These are phyloP conservation scores for Urocitellus parryii DNA, from an alignment of 2,113 vertebrate species.

Conservation along the genomic window DNA sequence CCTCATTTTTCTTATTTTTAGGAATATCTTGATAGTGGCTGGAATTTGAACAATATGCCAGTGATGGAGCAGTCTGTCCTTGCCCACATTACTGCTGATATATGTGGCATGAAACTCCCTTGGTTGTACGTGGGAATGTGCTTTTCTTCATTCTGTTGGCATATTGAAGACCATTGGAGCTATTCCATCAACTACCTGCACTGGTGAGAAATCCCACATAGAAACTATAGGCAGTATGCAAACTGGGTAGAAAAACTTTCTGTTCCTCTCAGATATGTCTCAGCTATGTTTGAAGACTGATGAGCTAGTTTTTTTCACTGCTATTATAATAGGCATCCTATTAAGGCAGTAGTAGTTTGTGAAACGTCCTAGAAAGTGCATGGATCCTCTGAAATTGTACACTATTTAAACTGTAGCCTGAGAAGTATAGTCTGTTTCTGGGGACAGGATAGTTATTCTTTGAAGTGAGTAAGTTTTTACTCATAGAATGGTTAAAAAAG, in stretches of 20 bases:
- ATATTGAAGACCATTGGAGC: constrained; percentile 99
- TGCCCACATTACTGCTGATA: constrained; percentile 97
- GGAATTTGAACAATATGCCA: constrained; percentile 99
- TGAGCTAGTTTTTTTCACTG: not conserved
- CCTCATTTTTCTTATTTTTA: constrained; percentile 80
- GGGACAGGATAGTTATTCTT: not conserved
- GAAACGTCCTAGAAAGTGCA: not conserved
- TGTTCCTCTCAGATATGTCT: not conserved
- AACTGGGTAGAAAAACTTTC: not conserved
- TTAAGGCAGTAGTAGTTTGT: not conserved
- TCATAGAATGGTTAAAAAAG: not conserved
- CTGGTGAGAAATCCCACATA: constrained; percentile 89
- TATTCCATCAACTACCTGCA: constrained; percentile 99
- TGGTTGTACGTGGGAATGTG: constrained; percentile 99
- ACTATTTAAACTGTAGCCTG: not conserved
- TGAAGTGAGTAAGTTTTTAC: not conserved
- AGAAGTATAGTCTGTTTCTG: not conserved
- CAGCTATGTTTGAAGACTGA: not conserved
- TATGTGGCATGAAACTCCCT: constrained; percentile 98
- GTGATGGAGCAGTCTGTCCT: constrained; percentile 98
- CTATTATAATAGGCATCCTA: not conserved
- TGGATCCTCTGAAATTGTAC: not conserved
- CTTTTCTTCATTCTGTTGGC: constrained; percentile 99
- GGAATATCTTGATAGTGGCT: constrained; percentile 97
- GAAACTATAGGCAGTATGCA: not conserved